Conservation (phyloP, 35 echinoderm and acorn worm species). For the Holothuria glaberrima region DNA sequence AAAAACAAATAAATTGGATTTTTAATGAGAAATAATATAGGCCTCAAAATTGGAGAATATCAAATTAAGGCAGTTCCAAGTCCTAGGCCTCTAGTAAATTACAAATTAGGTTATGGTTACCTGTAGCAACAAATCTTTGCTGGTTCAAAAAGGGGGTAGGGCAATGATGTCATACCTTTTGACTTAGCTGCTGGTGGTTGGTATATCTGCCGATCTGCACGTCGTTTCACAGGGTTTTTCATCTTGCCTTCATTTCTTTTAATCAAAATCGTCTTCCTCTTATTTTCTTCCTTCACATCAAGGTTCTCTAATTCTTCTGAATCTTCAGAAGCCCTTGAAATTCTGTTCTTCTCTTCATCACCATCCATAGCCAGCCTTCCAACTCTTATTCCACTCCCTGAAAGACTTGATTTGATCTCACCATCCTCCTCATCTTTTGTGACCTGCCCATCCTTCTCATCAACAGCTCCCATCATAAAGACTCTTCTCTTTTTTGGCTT, state of each 20-base stretch:
- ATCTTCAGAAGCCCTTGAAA: background rate
- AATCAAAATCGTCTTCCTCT: background rate
- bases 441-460: background rate
- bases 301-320: background rate
- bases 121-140: too few species aligned
- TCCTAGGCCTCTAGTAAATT: too few species aligned
- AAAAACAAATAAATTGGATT: too few species aligned
- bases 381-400: background rate
- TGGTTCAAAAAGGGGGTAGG: too few species aligned
- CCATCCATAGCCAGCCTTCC: constrained; percentile 1
- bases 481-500: constrained; percentile 20
- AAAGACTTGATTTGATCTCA: background rate
- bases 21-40: too few species aligned
- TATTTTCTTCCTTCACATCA: background rate
- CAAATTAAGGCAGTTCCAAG: too few species aligned
- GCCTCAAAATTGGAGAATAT: too few species aligned
- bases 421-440: background rate
- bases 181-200: constrained; percentile 21
- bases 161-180: background rate
- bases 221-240: background rate
- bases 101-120: too few species aligned
- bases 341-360: background rate
- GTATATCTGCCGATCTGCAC: constrained; percentile 28
- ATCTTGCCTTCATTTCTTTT: background rate
- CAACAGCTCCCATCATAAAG: background rate